phyloP scores from a whole-genome alignment of 2,888 invertebrate species.

The Drosophila meridionalis region DNA sequence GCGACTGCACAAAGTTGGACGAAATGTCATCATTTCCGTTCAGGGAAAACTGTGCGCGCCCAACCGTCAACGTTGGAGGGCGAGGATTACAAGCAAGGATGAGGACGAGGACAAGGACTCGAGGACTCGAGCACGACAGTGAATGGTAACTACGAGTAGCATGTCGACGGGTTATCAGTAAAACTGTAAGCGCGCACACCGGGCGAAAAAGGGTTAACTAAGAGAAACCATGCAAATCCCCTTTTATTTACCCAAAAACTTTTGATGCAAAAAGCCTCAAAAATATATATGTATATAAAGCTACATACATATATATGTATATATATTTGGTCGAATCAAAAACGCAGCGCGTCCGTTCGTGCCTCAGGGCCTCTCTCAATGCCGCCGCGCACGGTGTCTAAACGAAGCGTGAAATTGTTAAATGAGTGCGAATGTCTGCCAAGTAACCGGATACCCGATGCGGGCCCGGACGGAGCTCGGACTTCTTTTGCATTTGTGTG shows the following conservation, averaged over 20 bases:
- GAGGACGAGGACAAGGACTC: slow-evolving; percentile 8
- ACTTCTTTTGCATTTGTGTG: slow-evolving; percentile 41
- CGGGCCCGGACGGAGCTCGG: background rate
- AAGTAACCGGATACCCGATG: slow-evolving; percentile 2
- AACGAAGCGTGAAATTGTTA: slow-evolving; percentile 82
- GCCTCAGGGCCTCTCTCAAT: slow-evolving; percentile 32
- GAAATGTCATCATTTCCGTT: slow-evolving; percentile 82
- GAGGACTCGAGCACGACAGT: slow-evolving; percentile 1
- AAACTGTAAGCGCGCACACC: slow-evolving; percentile 37
- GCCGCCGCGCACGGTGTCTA: slow-evolving; percentile 63
- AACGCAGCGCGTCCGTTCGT: slow-evolving; percentile 21
- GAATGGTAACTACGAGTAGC: slow-evolving; percentile 17
- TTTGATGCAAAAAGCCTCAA: slow-evolving; percentile 32
- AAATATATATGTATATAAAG: slow-evolving; percentile 5
- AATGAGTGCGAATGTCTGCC: slow-evolving; percentile 71
- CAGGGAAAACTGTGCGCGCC: slow-evolving; percentile 64
- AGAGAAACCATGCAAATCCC: slow-evolving; percentile 66
- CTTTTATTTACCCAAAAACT: slow-evolving; percentile 61
- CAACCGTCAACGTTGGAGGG: slow-evolving; percentile 47
- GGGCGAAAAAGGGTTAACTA: slow-evolving; percentile 70
- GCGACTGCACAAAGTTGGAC: slow-evolving; percentile 79
- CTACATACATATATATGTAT: background rate
- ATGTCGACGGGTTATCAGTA: slow-evolving; percentile 44
- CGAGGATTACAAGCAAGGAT: background rate
- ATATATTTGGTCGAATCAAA: slow-evolving; percentile 25